phyloP scores from a whole-genome alignment of 2,113 vertebrate genomes.

The Tretioscincus oriximinensis region DNA sequence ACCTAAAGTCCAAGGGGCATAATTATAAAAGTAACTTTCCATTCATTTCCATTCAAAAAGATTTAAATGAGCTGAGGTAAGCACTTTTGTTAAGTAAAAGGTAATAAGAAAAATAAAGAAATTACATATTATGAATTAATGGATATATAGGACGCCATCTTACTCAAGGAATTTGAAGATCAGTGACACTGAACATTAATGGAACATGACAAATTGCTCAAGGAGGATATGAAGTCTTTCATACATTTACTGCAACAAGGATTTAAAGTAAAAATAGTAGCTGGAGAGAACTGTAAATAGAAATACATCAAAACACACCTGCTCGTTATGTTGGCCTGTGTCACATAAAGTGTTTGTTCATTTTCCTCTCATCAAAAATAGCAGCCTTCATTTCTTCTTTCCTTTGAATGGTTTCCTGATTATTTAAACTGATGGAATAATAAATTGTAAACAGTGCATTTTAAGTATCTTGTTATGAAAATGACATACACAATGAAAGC shows the following conservation, averaged over 20 bases:
- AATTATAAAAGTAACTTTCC: conserved; percentile 36
- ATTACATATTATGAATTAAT: conserved; percentile 30
- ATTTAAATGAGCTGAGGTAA: conserved; percentile 32
- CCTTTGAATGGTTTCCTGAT: not conserved
- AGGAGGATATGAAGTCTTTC: not conserved
- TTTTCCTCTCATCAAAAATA: not conserved
- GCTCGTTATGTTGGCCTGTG: not conserved
- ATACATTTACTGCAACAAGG: not conserved
- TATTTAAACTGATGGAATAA: conserved; percentile 3
- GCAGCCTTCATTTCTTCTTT: not conserved
- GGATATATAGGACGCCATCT: not conserved
- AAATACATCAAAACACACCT: not conserved
- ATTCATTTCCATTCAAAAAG: conserved; percentile 36
- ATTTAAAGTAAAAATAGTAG: conserved; percentile 28
- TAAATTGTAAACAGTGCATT: not conserved
- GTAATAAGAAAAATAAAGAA: conserved; percentile 24
- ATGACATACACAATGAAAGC: conserved; percentile 1
- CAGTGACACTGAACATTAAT: conserved; percentile 23
- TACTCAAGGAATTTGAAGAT: conserved; percentile 4
- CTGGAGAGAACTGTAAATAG: conserved; percentile 3
- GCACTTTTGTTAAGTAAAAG: conserved; percentile 33
- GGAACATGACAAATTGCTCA: conserved; percentile 17
- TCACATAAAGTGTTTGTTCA: not conserved
- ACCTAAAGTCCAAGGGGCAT: conserved; percentile 33
- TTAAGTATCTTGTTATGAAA: not conserved